These are phyloP conservation scores for Agonum fuliginosum DNA, from an alignment of 2,888 invertebrate species.

Conservation along the genomic window DNA sequence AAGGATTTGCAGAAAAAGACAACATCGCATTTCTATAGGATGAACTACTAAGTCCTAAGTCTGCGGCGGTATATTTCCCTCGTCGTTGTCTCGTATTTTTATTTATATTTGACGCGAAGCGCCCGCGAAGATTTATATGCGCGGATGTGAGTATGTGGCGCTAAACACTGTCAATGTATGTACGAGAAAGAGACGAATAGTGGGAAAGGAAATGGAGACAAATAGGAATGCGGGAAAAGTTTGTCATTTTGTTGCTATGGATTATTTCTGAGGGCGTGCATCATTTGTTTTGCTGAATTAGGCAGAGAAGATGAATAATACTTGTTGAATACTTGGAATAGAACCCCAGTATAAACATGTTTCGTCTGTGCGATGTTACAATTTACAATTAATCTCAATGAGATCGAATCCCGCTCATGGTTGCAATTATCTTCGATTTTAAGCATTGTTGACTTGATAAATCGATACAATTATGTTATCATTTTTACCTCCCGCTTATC, in stretches of 20 bases:
- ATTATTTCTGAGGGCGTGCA: background rate
- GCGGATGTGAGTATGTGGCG: slow-evolving; percentile 22
- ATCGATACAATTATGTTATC: no score
- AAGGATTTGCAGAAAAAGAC: background rate
- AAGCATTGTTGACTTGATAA: no score
- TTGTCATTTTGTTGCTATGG: background rate
- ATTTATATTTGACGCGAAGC: slow-evolving; percentile 54
- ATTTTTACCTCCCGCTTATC: no score
- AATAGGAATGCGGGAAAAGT: slow-evolving; percentile 2
- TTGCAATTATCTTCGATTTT: no score
- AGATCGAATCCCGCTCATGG: no score
- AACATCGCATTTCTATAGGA: background rate
- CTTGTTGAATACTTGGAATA: slow-evolving; percentile 31
- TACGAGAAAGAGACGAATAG: background rate
- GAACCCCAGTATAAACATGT: no score
- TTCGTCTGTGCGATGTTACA: no score
- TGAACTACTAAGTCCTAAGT: slow-evolving; percentile 26
- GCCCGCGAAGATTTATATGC: slow-evolving; percentile 38
- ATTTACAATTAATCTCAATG: no score
- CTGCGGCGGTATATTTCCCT: slow-evolving; percentile 24
- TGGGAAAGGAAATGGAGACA: slow-evolving; percentile 10
- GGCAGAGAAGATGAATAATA: background rate
- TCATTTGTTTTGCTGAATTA: background rate
- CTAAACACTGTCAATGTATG: background rate
- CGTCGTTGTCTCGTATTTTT: slow-evolving; percentile 49